These are phyloP conservation scores for Xestoiulus laeticollis DNA, from an alignment of 2,888 invertebrate genomes.

Conservation along the genomic window DNA sequence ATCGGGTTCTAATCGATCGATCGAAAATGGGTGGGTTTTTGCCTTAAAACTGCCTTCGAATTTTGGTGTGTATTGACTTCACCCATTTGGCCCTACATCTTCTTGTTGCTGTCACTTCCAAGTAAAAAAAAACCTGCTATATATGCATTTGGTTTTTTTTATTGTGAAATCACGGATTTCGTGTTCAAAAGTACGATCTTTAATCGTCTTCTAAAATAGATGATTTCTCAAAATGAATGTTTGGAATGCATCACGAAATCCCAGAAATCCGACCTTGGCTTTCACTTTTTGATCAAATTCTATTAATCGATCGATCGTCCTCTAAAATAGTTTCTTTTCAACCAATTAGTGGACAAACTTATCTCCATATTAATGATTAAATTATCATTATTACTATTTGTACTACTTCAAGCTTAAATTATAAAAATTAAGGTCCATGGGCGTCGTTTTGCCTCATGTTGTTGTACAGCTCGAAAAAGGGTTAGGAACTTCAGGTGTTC, in stretches of 20 bases:
- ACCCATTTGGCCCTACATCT: background rate
- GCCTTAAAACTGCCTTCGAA: background rate
- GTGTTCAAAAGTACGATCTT: background rate
- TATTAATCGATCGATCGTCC: background rate
- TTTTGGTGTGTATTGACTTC: background rate
- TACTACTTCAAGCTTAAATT: background rate
- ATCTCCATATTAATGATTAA: background rate
- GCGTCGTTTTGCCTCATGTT: background rate
- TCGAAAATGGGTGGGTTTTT: background rate
- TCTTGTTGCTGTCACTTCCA: background rate
- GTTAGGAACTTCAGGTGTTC: background rate
- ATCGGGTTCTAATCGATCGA: background rate
- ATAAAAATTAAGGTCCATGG: background rate
- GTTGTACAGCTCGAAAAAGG: background rate
- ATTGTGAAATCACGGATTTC: background rate
- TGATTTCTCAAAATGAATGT: background rate
- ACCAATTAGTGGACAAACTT: background rate
- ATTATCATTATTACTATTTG: background rate
- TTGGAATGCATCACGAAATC: background rate
- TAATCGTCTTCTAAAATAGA: background rate
- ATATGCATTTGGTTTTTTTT: no score
- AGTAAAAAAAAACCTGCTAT: background rate
- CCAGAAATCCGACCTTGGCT: background rate
- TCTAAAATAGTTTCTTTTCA: background rate
- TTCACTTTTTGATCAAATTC: constrained; percentile 18